Evolutionary conservation across 2,797 vertebrate genomes (phyloP).

Genomic region (Cuculus canorus): DNA sequence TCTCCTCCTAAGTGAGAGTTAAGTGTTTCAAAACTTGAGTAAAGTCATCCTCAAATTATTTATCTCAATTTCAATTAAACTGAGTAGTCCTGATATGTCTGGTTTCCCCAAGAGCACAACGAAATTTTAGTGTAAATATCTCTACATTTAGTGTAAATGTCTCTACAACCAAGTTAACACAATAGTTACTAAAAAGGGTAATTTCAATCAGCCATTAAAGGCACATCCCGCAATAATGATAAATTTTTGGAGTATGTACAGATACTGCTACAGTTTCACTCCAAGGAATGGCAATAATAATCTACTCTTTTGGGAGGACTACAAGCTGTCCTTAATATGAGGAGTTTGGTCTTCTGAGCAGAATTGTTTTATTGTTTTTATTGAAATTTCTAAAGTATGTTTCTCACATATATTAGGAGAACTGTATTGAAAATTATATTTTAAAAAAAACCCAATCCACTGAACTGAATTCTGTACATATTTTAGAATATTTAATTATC

Average conservation of each 20-base stretch:
- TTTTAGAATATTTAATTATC: neutral
- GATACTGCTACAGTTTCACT: neutral
- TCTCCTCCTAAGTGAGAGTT: slow-evolving; percentile 15
- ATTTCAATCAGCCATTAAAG: slow-evolving; percentile 1
- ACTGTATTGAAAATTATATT: neutral
- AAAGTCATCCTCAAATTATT: neutral
- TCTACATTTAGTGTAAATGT: no score
- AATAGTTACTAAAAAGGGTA: neutral
- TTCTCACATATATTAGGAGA: neutral
- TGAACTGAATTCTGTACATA: neutral
- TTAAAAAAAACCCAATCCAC: neutral
- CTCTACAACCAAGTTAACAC: neutral
- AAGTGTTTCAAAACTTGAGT: slow-evolving; percentile 42
- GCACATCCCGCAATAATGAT: neutral
- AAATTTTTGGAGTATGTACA: neutral
- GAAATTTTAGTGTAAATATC: neutral
- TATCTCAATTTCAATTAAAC: neutral
- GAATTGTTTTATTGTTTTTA: neutral
- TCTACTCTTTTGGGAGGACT: neutral
- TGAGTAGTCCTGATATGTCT: neutral
- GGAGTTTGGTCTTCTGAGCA: neutral
- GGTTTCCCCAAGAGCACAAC: neutral
- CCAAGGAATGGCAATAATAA: neutral
- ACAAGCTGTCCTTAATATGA: neutral
- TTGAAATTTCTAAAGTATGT: neutral